Conservation (phyloP, 1,140 invertebrate genomes). For the Lithobius niger region DNA sequence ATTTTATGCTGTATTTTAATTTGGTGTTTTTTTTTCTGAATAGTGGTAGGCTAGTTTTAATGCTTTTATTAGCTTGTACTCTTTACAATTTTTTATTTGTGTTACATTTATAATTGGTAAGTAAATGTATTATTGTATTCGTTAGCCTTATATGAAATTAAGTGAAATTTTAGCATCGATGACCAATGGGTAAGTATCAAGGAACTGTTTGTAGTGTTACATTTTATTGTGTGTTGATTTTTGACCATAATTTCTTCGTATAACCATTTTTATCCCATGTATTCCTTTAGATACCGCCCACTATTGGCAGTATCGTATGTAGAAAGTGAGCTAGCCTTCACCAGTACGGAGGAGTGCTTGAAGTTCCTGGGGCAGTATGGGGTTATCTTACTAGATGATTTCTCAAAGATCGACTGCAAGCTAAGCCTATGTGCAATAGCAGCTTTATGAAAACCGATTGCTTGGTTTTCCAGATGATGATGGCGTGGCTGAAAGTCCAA, state of each 20-base stretch:
- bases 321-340: slow-evolving; percentile 70
- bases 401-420: slow-evolving; percentile 72
- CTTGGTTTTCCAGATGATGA: background rate
- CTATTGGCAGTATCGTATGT: slow-evolving; percentile 72
- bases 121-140: slow-evolving; percentile 8
- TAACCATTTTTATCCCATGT: slow-evolving; percentile 39
- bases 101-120: too few relatives aligned
- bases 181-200: too few relatives aligned
- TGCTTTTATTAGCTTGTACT: background rate
- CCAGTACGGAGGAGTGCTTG: slow-evolving; percentile 59
- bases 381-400: slow-evolving; percentile 55
- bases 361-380: slow-evolving; percentile 72
- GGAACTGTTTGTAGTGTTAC: too few relatives aligned
- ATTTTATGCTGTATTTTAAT: slow-evolving; percentile 8
- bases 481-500: background rate
- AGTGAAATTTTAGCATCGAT: slow-evolving; percentile 2
- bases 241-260: background rate
- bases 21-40: slow-evolving; percentile 1
- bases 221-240: too few relatives aligned
- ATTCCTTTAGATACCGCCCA: slow-evolving; percentile 71
- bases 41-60: slow-evolving; percentile 6
- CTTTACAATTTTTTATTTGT: slow-evolving; percentile 2
- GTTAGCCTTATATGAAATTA: slow-evolving; percentile 1
- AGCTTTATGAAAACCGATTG: background rate
- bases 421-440: slow-evolving; percentile 48